Evolutionary conservation across 2,113 vertebrate species (phyloP).

Genomic region (Rhinogobius similis): DNA sequence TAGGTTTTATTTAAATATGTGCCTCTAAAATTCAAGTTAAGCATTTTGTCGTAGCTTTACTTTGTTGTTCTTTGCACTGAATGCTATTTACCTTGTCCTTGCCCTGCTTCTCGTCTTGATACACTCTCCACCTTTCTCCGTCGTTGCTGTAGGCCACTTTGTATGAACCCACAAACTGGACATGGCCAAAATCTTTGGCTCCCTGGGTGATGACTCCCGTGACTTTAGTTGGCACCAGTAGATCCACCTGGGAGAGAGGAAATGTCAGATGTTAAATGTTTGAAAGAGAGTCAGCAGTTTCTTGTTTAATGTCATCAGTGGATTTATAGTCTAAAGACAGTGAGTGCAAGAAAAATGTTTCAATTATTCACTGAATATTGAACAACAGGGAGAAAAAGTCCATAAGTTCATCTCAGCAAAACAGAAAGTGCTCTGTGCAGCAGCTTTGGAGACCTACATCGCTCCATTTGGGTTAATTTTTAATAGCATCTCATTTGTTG

Average conservation of each 20-base stretch:
- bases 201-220: constrained; percentile 98
- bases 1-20: too few relatives aligned
- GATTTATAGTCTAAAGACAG: constrained; percentile 61
- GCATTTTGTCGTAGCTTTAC: not conserved
- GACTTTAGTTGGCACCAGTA: constrained; percentile 91
- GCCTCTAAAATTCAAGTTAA: too few relatives aligned
- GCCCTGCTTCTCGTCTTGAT: constrained; percentile 95
- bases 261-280: constrained; percentile 22
- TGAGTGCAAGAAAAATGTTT: constrained; percentile 55
- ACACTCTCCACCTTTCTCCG: constrained; percentile 89
- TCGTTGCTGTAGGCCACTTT: constrained; percentile 95
- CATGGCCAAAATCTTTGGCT: constrained; percentile 97
- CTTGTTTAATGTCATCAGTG: constrained; percentile 41
- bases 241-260: constrained; percentile 82
- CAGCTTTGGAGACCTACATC: constrained; percentile 52
- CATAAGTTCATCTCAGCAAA: constrained; percentile 67
- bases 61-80: constrained; percentile 6
- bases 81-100: constrained; percentile 90
- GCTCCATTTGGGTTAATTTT: constrained; percentile 71
- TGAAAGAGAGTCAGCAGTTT: constrained; percentile 41
- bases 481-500: constrained; percentile 69
- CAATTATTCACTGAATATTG: constrained; percentile 75
- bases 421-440: constrained; percentile 61
- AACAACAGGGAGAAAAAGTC: constrained; percentile 62
- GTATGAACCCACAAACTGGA: constrained; percentile 98